phyloP scores from a whole-genome alignment of 1,140 invertebrate genomes.

The Drosophila biarmipes region DNA sequence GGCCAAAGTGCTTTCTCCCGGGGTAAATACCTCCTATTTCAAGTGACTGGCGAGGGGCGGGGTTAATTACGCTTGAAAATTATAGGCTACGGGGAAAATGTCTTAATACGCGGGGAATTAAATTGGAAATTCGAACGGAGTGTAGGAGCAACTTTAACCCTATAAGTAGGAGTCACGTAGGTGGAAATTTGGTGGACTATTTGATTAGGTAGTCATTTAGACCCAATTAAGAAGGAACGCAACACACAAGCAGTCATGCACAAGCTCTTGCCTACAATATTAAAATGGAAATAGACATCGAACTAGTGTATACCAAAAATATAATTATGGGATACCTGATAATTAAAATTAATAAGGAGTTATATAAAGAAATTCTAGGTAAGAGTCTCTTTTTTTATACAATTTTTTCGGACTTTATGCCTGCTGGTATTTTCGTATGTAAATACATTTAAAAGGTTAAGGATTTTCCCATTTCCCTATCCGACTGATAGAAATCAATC shows the following conservation, averaged over 20 bases:
- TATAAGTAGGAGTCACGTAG: not conserved
- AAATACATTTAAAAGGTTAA: not conserved
- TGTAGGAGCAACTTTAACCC: conserved; percentile 9
- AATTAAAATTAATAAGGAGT: no score
- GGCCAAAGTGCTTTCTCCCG: conserved; percentile 27
- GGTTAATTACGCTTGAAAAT: conserved; percentile 52
- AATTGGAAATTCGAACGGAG: conserved; percentile 11
- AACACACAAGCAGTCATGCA: no score
- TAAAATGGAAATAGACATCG: not conserved
- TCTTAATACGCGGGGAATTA: conserved; percentile 37
- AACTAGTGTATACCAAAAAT: no score
- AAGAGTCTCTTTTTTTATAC: no score
- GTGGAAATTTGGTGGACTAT: not conserved
- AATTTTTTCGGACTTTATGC: no score
- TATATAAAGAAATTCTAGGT: no score
- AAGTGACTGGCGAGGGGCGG: conserved; percentile 3
- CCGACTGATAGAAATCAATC: conserved; percentile 38
- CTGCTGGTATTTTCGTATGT: no score
- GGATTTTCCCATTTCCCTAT: not conserved
- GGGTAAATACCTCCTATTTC: conserved; percentile 7
- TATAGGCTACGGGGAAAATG: conserved; percentile 44
- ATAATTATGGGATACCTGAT: no score
- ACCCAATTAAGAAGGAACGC: not conserved
- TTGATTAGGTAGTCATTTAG: conserved; percentile 3
- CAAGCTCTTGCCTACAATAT: not conserved